Conservation (phyloP, 2,888 invertebrate species). For the Andrena bicolor region DNA sequence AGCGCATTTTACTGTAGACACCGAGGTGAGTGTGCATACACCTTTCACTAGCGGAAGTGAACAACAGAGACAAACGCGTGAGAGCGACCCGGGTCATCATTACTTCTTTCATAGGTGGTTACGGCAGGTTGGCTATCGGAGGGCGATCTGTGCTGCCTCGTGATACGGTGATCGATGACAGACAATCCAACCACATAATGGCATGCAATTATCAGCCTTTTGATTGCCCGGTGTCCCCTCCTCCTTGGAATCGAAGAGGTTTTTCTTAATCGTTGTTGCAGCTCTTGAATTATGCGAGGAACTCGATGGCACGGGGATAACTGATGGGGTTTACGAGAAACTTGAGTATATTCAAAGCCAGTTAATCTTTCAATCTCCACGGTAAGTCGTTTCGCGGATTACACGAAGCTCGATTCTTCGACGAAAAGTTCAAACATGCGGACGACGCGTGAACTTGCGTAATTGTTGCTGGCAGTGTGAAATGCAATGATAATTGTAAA, state of each 20-base stretch:
- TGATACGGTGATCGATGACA: slow-evolving; percentile 22
- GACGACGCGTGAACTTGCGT: background rate
- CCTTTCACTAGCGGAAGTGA: slow-evolving; percentile 82
- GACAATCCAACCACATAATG: slow-evolving; percentile 17
- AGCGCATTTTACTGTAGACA: slow-evolving; percentile 64
- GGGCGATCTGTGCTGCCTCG: slow-evolving; percentile 14
- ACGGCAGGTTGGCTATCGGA: slow-evolving; percentile 13
- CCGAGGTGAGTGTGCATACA: slow-evolving; percentile 68
- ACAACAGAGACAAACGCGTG: slow-evolving; percentile 76
- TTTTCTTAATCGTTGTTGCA: background rate
- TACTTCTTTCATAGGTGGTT: slow-evolving; percentile 57
- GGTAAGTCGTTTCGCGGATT: background rate
- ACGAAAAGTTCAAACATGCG: background rate
- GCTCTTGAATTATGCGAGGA: background rate
- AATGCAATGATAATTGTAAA: background rate
- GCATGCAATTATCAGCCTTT: slow-evolving; percentile 27
- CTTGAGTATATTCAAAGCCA: background rate
- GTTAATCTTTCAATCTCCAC: background rate
- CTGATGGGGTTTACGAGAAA: background rate
- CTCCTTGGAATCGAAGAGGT: background rate
- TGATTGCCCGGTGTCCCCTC: background rate
- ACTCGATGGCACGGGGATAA: too few relatives aligned
- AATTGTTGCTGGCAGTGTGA: background rate
- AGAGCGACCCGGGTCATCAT: slow-evolving; percentile 80
- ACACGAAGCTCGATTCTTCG: background rate